Evolutionary conservation across 2,888 invertebrate species (phyloP).

Genomic region (Platycheirus albimanus): DNA sequence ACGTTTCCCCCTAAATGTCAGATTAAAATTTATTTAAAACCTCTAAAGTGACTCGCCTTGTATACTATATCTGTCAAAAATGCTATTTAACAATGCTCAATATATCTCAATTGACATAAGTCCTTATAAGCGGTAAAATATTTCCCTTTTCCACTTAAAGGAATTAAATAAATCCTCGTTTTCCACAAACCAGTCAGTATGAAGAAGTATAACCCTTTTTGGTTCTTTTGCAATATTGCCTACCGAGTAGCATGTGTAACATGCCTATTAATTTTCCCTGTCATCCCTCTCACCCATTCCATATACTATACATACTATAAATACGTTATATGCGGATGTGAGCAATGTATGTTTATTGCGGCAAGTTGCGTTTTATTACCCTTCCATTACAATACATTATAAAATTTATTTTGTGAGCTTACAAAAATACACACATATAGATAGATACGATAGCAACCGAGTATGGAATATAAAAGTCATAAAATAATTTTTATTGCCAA

Average conservation of each 20-base stretch:
- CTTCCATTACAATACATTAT: constrained; percentile 72
- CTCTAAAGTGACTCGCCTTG: neutral
- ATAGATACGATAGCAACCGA: too few species aligned
- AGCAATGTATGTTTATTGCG: constrained; percentile 72
- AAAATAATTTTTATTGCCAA: constrained; percentile 71
- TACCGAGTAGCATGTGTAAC: constrained; percentile 69
- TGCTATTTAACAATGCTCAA: constrained; percentile 56
- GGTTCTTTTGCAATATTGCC: constrained; percentile 49
- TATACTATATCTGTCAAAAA: constrained; percentile 41
- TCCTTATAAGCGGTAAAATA: constrained; percentile 70
- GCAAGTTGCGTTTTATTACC: constrained; percentile 73
- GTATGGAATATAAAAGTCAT: constrained; percentile 57
- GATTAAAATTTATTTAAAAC: constrained; percentile 28
- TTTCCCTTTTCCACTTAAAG: constrained; percentile 69
- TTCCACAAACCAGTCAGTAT: constrained; percentile 18
- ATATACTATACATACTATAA: too few species aligned
- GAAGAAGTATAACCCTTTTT: constrained; percentile 59
- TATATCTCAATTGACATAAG: constrained; percentile 73
- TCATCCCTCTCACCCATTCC: constrained; percentile 17
- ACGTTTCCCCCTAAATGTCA: constrained; percentile 12
- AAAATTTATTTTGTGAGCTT: constrained; percentile 68
- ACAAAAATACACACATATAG: constrained; percentile 30
- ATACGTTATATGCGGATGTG: too few species aligned
- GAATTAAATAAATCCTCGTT: constrained; percentile 70
- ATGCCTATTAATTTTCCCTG: constrained; percentile 65